Conservation (phyloP, 2,888 invertebrate genomes). For the Heteromyza rotundicornis region DNA sequence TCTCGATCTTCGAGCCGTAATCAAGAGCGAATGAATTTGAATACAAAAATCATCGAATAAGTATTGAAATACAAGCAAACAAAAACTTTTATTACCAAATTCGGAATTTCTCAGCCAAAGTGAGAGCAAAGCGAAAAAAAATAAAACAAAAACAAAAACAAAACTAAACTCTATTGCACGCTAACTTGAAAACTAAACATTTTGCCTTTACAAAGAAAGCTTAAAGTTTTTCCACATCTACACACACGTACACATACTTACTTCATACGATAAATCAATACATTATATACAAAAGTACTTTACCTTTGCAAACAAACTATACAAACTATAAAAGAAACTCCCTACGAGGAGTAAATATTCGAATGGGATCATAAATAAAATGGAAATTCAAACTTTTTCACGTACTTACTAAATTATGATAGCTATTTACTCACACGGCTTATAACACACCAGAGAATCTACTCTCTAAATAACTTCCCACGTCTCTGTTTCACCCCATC, state of each 20-base stretch:
- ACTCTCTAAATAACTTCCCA: background rate
- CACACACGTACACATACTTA: too few species aligned
- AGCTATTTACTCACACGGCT: too few species aligned
- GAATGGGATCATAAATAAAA: conserved; percentile 15
- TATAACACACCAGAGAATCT: too few species aligned
- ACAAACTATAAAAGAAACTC: background rate
- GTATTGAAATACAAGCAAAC: background rate
- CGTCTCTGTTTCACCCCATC: background rate
- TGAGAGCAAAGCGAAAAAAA: too few species aligned
- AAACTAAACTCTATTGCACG: background rate
- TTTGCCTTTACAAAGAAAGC: conserved; percentile 19
- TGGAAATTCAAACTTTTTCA: too few species aligned
- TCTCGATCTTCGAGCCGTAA: conserved; percentile 70
- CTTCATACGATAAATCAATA: too few species aligned
- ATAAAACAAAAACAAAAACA: too few species aligned
- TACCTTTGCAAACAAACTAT: conserved; percentile 8
- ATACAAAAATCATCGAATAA: conserved; percentile 37
- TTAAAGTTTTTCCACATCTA: conserved; percentile 13
- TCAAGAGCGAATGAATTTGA: conserved; percentile 50
- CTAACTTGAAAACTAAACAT: conserved; percentile 1
- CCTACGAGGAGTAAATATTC: background rate
- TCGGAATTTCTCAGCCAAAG: too few species aligned
- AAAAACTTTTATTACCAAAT: too few species aligned
- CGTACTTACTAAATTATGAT: too few species aligned
- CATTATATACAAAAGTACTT: conserved; percentile 4